phyloP scores from a whole-genome alignment of 2,797 vertebrate genomes.

The Amazona finschi region DNA sequence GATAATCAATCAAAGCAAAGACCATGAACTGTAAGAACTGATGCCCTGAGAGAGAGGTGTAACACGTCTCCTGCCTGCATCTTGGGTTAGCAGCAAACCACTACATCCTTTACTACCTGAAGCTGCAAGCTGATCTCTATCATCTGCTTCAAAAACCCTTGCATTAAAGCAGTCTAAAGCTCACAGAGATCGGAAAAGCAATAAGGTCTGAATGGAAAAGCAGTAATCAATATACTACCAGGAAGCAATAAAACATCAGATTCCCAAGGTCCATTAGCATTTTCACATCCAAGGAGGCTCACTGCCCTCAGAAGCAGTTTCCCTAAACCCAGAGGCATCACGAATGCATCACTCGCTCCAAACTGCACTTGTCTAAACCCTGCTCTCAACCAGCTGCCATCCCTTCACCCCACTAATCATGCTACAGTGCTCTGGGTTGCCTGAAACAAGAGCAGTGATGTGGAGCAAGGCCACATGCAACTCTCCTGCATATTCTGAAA shows the following conservation, averaged over 20 bases:
- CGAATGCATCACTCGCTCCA: neutral
- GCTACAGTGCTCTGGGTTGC: neutral
- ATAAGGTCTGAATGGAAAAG: neutral
- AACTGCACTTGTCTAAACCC: neutral
- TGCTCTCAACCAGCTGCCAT: neutral
- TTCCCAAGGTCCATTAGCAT: neutral
- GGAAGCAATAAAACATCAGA: neutral
- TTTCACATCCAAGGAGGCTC: fast-evolving
- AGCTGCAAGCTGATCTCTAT: neutral
- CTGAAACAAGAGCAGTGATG: neutral
- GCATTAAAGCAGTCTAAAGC: neutral
- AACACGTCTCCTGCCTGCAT: neutral
- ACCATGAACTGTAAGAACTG: neutral
- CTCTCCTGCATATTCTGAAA: neutral
- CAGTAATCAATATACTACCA: neutral
- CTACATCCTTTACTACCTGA: neutral
- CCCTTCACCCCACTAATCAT: neutral
- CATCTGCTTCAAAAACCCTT: neutral
- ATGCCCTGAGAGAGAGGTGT: neutral
- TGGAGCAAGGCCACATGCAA: neutral
- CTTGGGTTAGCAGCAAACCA: neutral
- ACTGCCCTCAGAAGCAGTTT: fast-evolving
- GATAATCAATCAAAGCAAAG: neutral
- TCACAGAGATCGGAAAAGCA: neutral
- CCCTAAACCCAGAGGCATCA: neutral